These are phyloP conservation scores for Eurystomus glaucurus DNA, from an alignment of 2,797 vertebrate genomes.

Conservation along the genomic window DNA sequence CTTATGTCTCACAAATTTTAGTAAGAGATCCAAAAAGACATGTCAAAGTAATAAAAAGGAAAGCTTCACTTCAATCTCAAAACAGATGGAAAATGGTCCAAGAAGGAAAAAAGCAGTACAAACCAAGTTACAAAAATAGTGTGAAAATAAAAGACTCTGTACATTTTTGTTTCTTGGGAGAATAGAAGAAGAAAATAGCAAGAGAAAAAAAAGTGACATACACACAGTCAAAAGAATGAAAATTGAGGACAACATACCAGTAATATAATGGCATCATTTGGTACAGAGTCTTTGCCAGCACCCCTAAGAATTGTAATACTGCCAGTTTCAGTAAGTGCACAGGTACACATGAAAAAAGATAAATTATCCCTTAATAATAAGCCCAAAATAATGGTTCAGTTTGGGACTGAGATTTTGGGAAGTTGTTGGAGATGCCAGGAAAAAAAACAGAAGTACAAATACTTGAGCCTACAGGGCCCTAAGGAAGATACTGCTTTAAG, in stretches of 20 bases:
- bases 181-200: conserved; percentile 20
- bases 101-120: neutral
- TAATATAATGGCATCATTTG: neutral
- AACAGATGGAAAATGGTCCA: neutral
- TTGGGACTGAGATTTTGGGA: neutral
- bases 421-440: neutral
- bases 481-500: neutral
- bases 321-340: neutral
- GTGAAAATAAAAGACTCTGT: neutral
- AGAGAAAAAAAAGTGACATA: neutral
- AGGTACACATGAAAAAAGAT: neutral
- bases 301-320: neutral
- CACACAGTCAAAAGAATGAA: neutral
- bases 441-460: neutral
- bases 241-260: neutral
- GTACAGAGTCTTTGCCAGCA: neutral
- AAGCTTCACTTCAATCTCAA: conserved; percentile 12
- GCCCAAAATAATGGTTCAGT: neutral
- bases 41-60: neutral
- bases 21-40: neutral
- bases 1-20: neutral
- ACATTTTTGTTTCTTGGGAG: neutral
- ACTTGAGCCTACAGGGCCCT: neutral
- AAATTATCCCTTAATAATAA: neutral
- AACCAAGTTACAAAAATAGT: neutral